These are phyloP conservation scores for Sebastes matsubarae DNA, from an alignment of 2,797 vertebrate genomes.

Conservation along the genomic window DNA sequence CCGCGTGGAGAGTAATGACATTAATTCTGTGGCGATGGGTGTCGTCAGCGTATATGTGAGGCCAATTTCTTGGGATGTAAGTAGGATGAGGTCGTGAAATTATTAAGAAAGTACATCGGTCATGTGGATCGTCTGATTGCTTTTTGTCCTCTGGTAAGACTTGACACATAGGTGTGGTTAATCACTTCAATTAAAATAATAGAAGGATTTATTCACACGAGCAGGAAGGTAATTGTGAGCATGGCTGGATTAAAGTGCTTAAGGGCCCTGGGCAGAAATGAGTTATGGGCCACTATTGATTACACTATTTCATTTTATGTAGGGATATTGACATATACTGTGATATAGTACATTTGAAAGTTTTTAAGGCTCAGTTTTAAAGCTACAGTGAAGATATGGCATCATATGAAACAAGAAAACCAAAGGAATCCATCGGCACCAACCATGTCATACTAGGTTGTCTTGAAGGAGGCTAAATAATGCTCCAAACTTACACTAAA, in stretches of 20 bases:
- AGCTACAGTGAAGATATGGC: too few relatives aligned
- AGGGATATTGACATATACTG: too few relatives aligned
- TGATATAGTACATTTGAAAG: too few relatives aligned
- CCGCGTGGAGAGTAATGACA: slow-evolving; percentile 45
- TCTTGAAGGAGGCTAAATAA: too few relatives aligned
- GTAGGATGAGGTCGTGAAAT: slow-evolving; percentile 38
- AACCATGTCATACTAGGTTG: too few relatives aligned
- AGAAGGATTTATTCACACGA: slow-evolving; percentile 28
- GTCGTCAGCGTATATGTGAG: slow-evolving; percentile 44
- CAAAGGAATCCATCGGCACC: fast-evolving
- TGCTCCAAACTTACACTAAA: too few relatives aligned
- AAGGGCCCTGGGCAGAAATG: not conserved
- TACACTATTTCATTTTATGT: not conserved
- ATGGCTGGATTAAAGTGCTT: slow-evolving; percentile 4
- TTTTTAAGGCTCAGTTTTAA: too few relatives aligned
- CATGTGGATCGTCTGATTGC: slow-evolving; percentile 41
- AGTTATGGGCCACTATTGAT: not conserved
- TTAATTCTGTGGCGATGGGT: slow-evolving; percentile 45
- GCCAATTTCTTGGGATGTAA: slow-evolving; percentile 48
- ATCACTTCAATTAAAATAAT: slow-evolving; percentile 49
- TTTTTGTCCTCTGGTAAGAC: slow-evolving; percentile 26
- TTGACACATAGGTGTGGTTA: slow-evolving; percentile 27
- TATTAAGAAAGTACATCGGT: slow-evolving; percentile 34
- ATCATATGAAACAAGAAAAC: too few relatives aligned
- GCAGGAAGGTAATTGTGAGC: slow-evolving; percentile 18